Evolutionary conservation across 2,113 vertebrate species (phyloP), one percentile per base, ranked within the genome.

Genomic region (Phyllostomus discolor): DNA sequence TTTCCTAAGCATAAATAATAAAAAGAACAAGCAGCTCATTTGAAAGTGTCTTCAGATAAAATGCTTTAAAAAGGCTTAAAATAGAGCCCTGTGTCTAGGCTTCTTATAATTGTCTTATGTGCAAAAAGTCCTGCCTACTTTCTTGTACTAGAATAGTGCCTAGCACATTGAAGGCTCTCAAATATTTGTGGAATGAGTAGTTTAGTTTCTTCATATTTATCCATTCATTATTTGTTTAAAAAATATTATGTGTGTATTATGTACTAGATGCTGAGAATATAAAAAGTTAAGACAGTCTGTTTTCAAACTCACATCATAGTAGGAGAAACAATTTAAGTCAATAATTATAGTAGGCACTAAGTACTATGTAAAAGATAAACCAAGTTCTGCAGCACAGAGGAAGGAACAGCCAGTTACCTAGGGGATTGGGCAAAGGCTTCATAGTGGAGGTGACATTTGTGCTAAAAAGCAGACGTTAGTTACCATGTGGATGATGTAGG

Each of bases 201-300:
- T 84, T 82, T 69, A 94, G 84, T 72, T 72, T 91, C 66, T 97
- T 94, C 31, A 86, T 93, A 17, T 90, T 95, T 92, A 91, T 93
- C 28, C 8, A 14, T 92, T 94, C 26, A 50, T 88, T 82, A 38
- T 94, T 95, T 95, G 41, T 96, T 96, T 15, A 72, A 28, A 89
- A 81, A 64, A 59, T 81, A 79, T 87, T 90, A n/a, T 91, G 1
- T 97, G 38, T n/a, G 57, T 91, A 5, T 83, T 80, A 82, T 89
- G 73, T 96, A 41, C 57, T 86, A 57, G 35, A 46, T 87, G 50
- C 43, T 90, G 38, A 41, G 28, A 79, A n/a, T 94, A 59, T 92
- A 73, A 95, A 95, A 94, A n/a, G 72, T 80, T 88, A 78, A 92
- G 46, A 62, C 16, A n/a, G 33, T 69, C 33, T 80, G 24, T 87